phyloP scores from a whole-genome alignment of 2,113 vertebrate species.

The Prunella fulvescens region DNA sequence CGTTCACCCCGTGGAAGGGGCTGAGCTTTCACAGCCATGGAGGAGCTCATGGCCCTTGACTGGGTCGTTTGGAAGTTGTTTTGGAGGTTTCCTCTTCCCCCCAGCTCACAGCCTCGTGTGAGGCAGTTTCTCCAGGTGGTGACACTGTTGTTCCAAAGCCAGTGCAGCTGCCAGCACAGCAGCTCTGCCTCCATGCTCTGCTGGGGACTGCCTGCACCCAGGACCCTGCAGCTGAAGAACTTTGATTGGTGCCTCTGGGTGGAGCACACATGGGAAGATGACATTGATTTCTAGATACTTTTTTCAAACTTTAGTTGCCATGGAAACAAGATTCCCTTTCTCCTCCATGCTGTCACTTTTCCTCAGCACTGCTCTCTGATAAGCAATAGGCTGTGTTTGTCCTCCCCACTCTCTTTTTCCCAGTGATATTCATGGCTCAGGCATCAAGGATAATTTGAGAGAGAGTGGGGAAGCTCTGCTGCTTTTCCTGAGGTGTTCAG shows the following conservation, averaged over 20 bases:
- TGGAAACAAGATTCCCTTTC: constrained; percentile 43
- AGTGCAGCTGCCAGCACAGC: background rate
- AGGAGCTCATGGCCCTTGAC: background rate
- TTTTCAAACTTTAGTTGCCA: constrained; percentile 50
- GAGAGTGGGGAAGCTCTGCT: background rate
- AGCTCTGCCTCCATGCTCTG: accelerated
- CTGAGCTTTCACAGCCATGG: accelerated
- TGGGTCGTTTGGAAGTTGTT: background rate
- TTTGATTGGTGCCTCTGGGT: background rate
- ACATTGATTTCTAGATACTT: background rate
- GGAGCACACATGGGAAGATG: background rate
- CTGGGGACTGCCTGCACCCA: accelerated
- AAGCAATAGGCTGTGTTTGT: background rate
- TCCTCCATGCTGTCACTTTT: background rate
- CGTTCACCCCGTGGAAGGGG: background rate
- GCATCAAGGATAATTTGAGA: background rate
- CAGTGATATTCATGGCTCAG: background rate
- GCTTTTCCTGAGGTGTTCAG: background rate
- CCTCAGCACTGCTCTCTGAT: background rate
- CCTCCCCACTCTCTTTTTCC: background rate
- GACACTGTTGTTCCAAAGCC: constrained; percentile 21
- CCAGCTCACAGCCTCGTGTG: background rate
- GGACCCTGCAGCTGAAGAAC: background rate
- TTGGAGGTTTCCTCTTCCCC: background rate
- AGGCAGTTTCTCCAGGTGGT: constrained; percentile 21